Evolutionary conservation across 1,140 invertebrate species (phyloP).

Genomic region (Papilio polytes): DNA sequence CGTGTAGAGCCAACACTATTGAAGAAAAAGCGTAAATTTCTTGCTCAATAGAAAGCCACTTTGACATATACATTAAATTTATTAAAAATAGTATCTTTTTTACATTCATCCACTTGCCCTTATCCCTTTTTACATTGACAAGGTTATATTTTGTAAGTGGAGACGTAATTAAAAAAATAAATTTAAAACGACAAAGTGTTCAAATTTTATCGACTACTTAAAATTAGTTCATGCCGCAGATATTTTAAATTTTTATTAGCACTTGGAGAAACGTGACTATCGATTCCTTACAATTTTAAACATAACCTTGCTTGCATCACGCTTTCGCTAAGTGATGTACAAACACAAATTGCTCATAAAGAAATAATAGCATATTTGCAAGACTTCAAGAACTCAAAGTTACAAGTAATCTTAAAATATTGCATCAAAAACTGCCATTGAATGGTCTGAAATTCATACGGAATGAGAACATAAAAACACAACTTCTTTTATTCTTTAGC

Average conservation of each 20-base stretch:
- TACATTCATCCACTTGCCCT: too few species aligned
- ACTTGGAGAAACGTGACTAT: constrained; percentile 4
- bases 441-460: not conserved
- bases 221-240: not conserved
- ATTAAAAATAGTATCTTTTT: too few species aligned
- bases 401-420: not conserved
- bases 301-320: constrained; percentile 55
- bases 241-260: constrained; percentile 12
- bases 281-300: constrained; percentile 22
- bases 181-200: not conserved
- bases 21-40: too few species aligned
- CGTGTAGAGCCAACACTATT: too few species aligned
- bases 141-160: not conserved
- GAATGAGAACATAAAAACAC: not conserved
- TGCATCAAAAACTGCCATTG: not conserved
- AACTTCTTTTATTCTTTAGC: not conserved
- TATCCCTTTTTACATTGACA: too few species aligned
- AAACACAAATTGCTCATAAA: constrained; percentile 42
- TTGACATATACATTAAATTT: not conserved
- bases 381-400: not conserved
- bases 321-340: constrained; percentile 56
- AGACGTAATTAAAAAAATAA: not conserved
- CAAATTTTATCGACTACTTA: not conserved
- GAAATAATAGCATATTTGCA: constrained; percentile 31
- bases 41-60: not conserved